phyloP scores from a whole-genome alignment of 2,113 vertebrate genomes.

The Macrotus californicus region DNA sequence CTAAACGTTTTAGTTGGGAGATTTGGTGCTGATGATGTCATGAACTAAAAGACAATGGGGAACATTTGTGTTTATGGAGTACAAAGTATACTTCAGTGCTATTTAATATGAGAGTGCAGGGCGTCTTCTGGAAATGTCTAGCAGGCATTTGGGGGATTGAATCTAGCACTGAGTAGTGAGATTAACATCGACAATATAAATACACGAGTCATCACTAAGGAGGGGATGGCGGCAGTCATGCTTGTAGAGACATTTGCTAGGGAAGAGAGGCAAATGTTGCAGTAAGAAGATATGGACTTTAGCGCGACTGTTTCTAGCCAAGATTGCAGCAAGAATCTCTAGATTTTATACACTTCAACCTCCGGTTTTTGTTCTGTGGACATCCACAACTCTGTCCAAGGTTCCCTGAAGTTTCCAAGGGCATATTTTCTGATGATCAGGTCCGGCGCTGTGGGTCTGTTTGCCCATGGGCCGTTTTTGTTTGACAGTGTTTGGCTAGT shows the following conservation, averaged over 20 bases:
- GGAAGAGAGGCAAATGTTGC: neutral
- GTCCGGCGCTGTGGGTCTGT: accelerated
- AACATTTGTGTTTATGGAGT: neutral
- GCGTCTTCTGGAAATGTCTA: neutral
- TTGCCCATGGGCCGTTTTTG: neutral
- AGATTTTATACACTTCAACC: neutral
- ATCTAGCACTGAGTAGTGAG: neutral
- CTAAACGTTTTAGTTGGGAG: neutral
- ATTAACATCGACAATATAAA: neutral
- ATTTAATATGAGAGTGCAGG: neutral
- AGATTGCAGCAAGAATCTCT: neutral
- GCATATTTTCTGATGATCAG: neutral
- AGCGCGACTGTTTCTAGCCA: neutral
- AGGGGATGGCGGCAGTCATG: neutral
- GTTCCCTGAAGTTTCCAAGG: neutral
- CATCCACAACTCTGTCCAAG: neutral
- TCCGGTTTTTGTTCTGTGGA: neutral
- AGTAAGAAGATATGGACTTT: neutral
- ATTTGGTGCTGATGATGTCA: neutral
- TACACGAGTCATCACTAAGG: neutral
- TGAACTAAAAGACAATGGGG: neutral
- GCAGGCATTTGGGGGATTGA: neutral
- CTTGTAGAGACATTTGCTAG: neutral
- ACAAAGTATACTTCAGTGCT: neutral
- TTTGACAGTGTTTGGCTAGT: neutral